Conservation (phyloP, 2,797 vertebrate species). For the Rhinogobio ventralis region DNA sequence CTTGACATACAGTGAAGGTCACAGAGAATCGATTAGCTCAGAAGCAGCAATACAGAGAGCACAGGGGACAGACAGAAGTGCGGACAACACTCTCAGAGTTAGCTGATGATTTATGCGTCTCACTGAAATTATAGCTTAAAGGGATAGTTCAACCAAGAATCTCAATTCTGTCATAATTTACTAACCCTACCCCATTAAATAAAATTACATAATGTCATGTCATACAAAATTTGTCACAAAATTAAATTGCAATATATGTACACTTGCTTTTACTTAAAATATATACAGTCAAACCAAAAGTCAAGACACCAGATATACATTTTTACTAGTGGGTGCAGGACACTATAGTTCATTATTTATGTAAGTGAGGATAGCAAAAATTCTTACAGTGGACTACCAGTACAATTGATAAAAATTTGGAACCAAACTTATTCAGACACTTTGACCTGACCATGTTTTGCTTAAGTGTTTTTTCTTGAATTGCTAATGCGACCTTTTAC, state of each 20-base stretch:
- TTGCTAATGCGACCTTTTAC: too few relatives aligned
- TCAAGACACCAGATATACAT: too few relatives aligned
- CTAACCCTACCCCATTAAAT: neutral
- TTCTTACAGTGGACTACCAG: too few relatives aligned
- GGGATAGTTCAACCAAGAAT: neutral
- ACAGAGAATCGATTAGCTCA: slow-evolving; percentile 53
- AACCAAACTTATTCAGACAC: too few relatives aligned
- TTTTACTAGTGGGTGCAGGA: too few relatives aligned
- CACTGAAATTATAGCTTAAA: slow-evolving; percentile 28
- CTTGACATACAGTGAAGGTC: slow-evolving; percentile 63
- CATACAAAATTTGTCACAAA: neutral
- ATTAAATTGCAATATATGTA: neutral
- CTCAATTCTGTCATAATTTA: neutral
- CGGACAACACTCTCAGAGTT: slow-evolving; percentile 36
- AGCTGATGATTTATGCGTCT: slow-evolving; percentile 32
- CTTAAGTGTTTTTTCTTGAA: too few relatives aligned
- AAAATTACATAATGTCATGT: neutral
- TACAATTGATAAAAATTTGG: too few relatives aligned
- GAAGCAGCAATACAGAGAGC: slow-evolving; percentile 29
- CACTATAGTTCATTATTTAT: too few relatives aligned
- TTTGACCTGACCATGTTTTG: too few relatives aligned
- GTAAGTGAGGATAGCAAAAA: too few relatives aligned
- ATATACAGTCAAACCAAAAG: too few relatives aligned
- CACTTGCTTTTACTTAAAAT: neutral
- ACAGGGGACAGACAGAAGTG: slow-evolving; percentile 21